Evolutionary conservation across 2,888 invertebrate species (phyloP).

Genomic region (Busseola fusca): DNA sequence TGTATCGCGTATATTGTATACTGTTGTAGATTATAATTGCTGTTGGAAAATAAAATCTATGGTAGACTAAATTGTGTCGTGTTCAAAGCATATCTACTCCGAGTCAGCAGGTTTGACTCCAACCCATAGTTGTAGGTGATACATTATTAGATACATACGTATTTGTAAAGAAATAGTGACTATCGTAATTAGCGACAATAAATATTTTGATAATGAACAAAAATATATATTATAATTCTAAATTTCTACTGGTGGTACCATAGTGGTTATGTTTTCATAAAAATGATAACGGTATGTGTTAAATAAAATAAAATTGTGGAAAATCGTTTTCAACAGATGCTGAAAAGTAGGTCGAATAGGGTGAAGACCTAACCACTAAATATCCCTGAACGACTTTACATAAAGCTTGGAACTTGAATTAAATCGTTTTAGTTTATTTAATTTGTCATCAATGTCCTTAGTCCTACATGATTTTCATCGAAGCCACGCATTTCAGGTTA

Average conservation of each 20-base stretch:
- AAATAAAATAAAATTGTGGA: neutral
- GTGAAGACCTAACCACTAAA: conserved; percentile 54
- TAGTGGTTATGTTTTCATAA: conserved; percentile 65
- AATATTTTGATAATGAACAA: conserved; percentile 77
- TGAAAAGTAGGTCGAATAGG: neutral
- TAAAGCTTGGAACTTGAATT: conserved; percentile 63
- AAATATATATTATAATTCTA: conserved; percentile 65
- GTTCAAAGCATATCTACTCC: conserved; percentile 82
- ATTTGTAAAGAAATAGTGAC: conserved; percentile 69
- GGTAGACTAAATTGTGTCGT: conserved; percentile 80
- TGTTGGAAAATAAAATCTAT: conserved; percentile 74
- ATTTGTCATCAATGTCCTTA: conserved; percentile 30
- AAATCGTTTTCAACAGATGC: conserved; percentile 9
- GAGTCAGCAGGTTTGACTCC: conserved; percentile 75
- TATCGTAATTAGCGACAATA: conserved; percentile 76
- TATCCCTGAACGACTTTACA: conserved; percentile 39
- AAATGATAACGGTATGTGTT: conserved; percentile 32
- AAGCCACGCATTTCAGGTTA: conserved; percentile 66
- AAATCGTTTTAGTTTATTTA: conserved; percentile 43
- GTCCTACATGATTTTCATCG: conserved; percentile 33
- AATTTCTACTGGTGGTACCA: conserved; percentile 62
- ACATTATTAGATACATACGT: conserved; percentile 63
- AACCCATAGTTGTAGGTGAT: conserved; percentile 61
- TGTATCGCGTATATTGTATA: conserved; percentile 75
- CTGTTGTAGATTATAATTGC: conserved; percentile 79